Base-by-base conservation (phyloP, 2,797 vertebrate genomes). In the Chaenodraco wilsoni region DNA sequence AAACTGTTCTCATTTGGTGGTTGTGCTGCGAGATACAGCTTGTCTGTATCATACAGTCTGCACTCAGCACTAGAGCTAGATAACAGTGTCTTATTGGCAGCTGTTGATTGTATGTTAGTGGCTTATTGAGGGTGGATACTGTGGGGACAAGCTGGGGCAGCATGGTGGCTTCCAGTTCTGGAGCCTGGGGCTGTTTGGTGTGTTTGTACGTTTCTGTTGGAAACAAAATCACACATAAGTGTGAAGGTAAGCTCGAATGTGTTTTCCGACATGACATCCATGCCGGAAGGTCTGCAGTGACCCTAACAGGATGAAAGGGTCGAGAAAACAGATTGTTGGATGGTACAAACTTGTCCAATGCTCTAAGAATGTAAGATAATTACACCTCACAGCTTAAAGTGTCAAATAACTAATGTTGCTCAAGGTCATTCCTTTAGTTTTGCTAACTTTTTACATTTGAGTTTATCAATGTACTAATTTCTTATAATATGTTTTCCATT, bases 71-170 rank as follows among this genome's bases (percentile, higher is more conserved):
- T 41, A 50, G 23, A 6, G 21, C 9, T 0, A 63, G 82, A 86
- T 80, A 80, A 62, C 72, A 41, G 65, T 16, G 72, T 83, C 65
- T 78, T 69, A 72, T 9, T 75, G 76, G 73, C 61, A 56, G 68
- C 55, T 56, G 71, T 63, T 85, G 71, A 84, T 84, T 79, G 49
- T 62, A 4, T 60, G 23, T 67, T 16, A 54, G 63, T 67, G 62
- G 73, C 56, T 72, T 62, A 41, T 81, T 77, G 44, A 75, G 79
- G 72, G 59, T 75, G 78, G 73, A 72, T 59, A 16, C 27, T 72
- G 72, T 57, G 23, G 45, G 50, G 49, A 48, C 65, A 79, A 63
- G 81, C 67, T 40, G 77, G 60, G 72, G 52, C 79, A 58, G 70
- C 72, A 60, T 16, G 71, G 65, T 46, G 72, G 40, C 55, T 75